Percentiles rank a stretch among this genome's conserved stretches.
These are phyloP conservation scores for Torymus texanus DNA, from an alignment of 2,888 invertebrate genomes.

Conservation along the genomic window DNA sequence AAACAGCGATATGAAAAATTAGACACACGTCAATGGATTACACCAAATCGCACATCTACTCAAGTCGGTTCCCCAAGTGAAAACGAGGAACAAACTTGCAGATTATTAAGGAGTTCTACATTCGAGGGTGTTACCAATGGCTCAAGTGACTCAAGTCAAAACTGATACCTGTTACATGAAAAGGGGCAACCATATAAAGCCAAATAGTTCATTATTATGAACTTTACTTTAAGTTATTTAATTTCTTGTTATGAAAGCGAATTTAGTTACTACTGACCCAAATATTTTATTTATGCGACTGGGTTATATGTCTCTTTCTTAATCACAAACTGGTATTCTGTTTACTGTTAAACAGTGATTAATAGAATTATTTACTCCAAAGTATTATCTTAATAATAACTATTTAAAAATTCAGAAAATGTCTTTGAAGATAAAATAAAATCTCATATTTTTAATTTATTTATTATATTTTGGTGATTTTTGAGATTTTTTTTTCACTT, in stretches of 20 bases:
- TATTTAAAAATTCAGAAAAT: too few relatives aligned
- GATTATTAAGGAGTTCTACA: constrained; percentile 80
- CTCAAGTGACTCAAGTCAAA: constrained; percentile 22
- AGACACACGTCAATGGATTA: constrained; percentile 79
- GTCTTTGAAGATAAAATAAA: too few relatives aligned
- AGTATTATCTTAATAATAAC: too few relatives aligned
- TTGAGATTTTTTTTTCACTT: not conserved
- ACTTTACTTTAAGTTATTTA: constrained; percentile 11
- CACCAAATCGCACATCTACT: constrained; percentile 53
- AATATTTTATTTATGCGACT: too few relatives aligned
- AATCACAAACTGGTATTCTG: too few relatives aligned
- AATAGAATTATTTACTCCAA: too few relatives aligned
- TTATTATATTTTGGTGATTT: not conserved
- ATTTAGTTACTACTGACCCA: too few relatives aligned
- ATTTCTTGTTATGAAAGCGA: too few relatives aligned
- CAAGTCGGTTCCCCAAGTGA: constrained; percentile 40
- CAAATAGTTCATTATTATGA: constrained; percentile 7
- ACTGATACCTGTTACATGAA: constrained; percentile 18
- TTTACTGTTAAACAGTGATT: too few relatives aligned
- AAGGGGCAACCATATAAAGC: constrained; percentile 18
- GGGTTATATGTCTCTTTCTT: too few relatives aligned
- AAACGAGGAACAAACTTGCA: constrained; percentile 56
- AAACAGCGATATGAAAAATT: constrained; percentile 77
- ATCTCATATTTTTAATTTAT: not conserved
- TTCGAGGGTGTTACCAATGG: constrained; percentile 77